Evolutionary conservation across 2,113 vertebrate species (phyloP).

Genomic region (Carassius carassius): DNA sequence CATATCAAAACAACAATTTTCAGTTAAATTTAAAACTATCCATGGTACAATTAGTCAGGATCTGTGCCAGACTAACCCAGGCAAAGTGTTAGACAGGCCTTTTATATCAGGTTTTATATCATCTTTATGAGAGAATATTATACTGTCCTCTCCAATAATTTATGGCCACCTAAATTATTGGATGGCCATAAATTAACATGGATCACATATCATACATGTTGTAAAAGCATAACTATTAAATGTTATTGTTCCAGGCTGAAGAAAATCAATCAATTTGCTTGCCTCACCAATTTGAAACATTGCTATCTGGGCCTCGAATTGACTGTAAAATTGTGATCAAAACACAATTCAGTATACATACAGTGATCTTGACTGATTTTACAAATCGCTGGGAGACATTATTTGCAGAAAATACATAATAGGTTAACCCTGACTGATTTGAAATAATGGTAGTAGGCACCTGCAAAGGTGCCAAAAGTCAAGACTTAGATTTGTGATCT

Average conservation of each 20-base stretch:
- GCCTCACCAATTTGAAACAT: background rate
- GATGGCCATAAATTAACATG: too few relatives aligned
- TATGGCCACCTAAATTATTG: background rate
- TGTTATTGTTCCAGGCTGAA: constrained; percentile 5
- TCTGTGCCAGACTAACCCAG: constrained; percentile 19
- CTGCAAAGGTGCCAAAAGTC: background rate
- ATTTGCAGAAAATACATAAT: background rate
- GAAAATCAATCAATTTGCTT: constrained; percentile 17
- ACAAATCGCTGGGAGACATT: background rate
- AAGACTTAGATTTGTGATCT: background rate
- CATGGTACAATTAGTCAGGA: background rate
- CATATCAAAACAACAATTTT: background rate
- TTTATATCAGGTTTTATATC: constrained; percentile 6
- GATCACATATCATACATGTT: constrained; percentile 28
- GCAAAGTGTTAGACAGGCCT: background rate
- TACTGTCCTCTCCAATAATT: constrained; percentile 18
- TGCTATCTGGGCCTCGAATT: background rate
- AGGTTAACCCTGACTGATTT: constrained; percentile 1
- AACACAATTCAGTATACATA: background rate
- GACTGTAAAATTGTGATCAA: background rate
- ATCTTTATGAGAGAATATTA: constrained; percentile 32
- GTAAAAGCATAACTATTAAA: constrained; percentile 21
- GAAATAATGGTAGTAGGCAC: background rate
- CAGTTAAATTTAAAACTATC: background rate
- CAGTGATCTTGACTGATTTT: background rate